Evolutionary conservation across 2,113 vertebrate genomes (phyloP).

Genomic region (Rutilus rutilus): DNA sequence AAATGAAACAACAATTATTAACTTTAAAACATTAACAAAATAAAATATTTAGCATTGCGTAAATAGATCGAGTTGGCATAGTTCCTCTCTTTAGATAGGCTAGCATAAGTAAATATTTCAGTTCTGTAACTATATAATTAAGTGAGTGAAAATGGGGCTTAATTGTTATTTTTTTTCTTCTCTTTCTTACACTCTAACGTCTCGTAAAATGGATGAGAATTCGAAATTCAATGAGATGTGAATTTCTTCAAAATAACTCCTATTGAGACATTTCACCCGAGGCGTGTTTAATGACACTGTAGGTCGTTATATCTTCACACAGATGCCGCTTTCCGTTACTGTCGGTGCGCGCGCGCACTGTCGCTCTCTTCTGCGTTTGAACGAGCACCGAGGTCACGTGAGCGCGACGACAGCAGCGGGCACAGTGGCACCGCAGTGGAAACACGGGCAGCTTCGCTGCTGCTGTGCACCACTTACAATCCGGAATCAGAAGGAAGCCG

Average conservation of each 20-base stretch:
- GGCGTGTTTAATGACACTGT: neutral
- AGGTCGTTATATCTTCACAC: neutral
- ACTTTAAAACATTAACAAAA: neutral
- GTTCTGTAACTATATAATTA: neutral
- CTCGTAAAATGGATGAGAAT: neutral
- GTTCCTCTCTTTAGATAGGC: neutral
- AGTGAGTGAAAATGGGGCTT: neutral
- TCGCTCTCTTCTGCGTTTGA: conserved; percentile 34
- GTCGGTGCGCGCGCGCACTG: conserved; percentile 37
- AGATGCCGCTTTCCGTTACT: conserved; percentile 29
- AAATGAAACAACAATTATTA: neutral
- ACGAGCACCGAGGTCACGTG: conserved; percentile 40
- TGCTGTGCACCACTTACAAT: conserved; percentile 10
- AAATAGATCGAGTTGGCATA: neutral
- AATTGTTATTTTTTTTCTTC: too few species aligned
- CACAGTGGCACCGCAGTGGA: conserved; percentile 34
- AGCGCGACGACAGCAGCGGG: conserved; percentile 20
- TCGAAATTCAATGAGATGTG: neutral
- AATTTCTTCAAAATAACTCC: too few species aligned
- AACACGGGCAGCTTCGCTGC: conserved; percentile 4
- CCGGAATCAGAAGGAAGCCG: neutral
- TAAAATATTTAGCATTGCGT: neutral
- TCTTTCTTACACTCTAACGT: neutral
- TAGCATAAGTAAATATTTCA: neutral
- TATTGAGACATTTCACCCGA: too few species aligned